A percentile compares a stretch with the other conserved stretches of the same genome.
phyloP scores from a whole-genome alignment of 2,113 vertebrate species.

The Vulpes ferrilata region DNA sequence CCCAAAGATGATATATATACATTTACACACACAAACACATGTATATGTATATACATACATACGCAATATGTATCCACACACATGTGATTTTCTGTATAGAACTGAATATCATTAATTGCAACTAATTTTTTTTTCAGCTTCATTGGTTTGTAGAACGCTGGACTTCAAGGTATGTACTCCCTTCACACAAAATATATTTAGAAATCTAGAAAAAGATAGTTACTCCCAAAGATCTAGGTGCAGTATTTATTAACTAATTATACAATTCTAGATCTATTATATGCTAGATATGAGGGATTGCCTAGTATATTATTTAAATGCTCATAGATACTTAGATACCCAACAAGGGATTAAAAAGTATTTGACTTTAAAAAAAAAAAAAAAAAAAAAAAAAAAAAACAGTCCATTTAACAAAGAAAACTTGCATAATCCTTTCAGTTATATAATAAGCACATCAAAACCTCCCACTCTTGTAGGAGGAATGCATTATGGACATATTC shows the following conservation, averaged over 20 bases:
- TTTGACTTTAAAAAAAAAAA: not conserved
- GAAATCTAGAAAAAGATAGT: not conserved
- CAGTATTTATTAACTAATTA: not conserved
- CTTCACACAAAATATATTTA: constrained; percentile 5
- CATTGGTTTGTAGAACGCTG: not conserved
- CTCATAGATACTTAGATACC: constrained; percentile 4
- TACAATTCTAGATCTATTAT: constrained; percentile 19
- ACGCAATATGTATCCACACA: fast-evolving
- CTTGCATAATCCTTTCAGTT: constrained; percentile 68
- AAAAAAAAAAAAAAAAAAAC: constrained; percentile 36
- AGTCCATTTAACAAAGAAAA: constrained; percentile 66
- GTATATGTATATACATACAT: fast-evolving
- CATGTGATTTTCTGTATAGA: not conserved
- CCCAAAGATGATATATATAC: not conserved
- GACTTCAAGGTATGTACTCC: not conserved
- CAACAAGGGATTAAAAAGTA: not conserved
- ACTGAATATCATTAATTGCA: not conserved
- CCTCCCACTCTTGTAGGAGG: constrained; percentile 60
- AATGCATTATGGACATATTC: constrained; percentile 66
- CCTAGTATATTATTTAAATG: not conserved
- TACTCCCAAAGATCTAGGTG: not conserved
- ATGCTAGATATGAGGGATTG: not conserved
- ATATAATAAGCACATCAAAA: constrained; percentile 51
- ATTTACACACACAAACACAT: not conserved
- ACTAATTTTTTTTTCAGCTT: not conserved